phyloP scores from a whole-genome alignment of 2,113 vertebrate species.

The Pantherophis guttatus region DNA sequence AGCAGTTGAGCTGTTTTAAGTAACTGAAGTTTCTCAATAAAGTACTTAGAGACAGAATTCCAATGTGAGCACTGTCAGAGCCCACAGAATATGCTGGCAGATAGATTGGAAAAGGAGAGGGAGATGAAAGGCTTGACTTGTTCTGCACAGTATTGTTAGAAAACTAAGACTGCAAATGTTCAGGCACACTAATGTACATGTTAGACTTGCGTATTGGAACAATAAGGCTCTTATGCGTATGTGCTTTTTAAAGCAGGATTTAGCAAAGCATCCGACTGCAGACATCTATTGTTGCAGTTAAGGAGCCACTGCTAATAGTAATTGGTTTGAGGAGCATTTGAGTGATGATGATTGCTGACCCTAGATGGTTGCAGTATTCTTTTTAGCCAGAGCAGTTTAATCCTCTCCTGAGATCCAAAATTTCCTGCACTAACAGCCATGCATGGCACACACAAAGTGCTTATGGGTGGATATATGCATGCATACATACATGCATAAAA shows the following conservation, averaged over 20 bases:
- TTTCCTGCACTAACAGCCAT: background rate
- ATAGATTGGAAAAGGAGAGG: background rate
- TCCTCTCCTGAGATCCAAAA: background rate
- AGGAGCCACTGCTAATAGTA: background rate
- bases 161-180: background rate
- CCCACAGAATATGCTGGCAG: background rate
- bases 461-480: background rate
- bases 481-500: too few species aligned
- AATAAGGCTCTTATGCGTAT: background rate
- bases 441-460: background rate
- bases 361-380: background rate
- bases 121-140: background rate
- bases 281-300: background rate
- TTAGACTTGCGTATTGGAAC: background rate
- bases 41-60: background rate
- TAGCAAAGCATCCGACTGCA: background rate
- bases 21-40: background rate
- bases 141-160: background rate
- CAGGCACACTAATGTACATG: background rate
- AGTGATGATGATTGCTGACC: background rate
- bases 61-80: background rate
- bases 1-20: background rate
- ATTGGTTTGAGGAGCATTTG: background rate
- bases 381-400: slow-evolving; percentile 5
- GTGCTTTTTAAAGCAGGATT: background rate